Evolutionary conservation across 2,888 invertebrate species (phyloP).

Genomic region (Papilio elwesi): DNA sequence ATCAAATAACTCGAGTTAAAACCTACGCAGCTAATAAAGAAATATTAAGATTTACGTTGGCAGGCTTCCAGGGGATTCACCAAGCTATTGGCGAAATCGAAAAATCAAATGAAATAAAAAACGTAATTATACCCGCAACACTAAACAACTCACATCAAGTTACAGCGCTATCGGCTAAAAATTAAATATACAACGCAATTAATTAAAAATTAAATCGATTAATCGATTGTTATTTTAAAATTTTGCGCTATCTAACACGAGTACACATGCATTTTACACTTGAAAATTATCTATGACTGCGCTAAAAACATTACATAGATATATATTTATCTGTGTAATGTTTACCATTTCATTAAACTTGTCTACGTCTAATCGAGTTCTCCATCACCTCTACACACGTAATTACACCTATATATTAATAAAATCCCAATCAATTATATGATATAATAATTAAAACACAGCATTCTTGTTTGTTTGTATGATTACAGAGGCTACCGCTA

Average conservation of each 20-base stretch:
- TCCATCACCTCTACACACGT: constrained; percentile 72
- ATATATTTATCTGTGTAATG: constrained; percentile 53
- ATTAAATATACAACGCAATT: constrained; percentile 61
- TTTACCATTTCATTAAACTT: constrained; percentile 59
- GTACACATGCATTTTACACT: constrained; percentile 70
- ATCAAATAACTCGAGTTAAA: neutral
- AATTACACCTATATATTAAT: constrained; percentile 66
- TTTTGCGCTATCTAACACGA: constrained; percentile 75
- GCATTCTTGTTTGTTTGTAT: constrained; percentile 62
- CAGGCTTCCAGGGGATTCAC: constrained; percentile 6
- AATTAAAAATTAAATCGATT: constrained; percentile 54
- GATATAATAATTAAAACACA: constrained; percentile 65
- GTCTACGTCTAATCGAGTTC: constrained; percentile 69
- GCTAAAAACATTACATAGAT: constrained; percentile 68
- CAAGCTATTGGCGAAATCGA: constrained; percentile 11
- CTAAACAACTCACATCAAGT: neutral
- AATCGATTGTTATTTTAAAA: constrained; percentile 54
- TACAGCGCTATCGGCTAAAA: constrained; percentile 47
- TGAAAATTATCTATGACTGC: constrained; percentile 52
- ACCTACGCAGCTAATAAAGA: neutral
- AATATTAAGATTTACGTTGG: neutral
- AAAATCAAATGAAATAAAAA: neutral
- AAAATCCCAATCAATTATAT: constrained; percentile 67
- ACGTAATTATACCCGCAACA: constrained; percentile 23
- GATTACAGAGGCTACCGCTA: constrained; percentile 53